Evolutionary conservation across 2,888 invertebrate species (phyloP), one percentile per base, ranked within the genome.

Genomic region (Drosophila rubida): DNA sequence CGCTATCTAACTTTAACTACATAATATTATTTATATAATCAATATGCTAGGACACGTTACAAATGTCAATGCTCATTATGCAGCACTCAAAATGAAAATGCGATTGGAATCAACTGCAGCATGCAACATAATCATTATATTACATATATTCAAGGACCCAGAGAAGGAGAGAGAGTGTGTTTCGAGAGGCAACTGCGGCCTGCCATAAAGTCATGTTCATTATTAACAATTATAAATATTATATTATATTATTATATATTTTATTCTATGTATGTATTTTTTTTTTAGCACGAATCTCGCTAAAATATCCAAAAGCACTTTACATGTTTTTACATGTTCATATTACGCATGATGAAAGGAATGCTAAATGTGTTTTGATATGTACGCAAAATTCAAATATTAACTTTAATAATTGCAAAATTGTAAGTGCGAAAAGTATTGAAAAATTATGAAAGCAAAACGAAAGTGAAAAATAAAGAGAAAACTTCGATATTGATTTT

Each of bases 141-240:
- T 53, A 50, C 13, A 49, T 11, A 44, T 13, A 44, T 30, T 23
- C 39, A 19, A 30, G 55, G 37, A 32, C 45, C 58, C 46, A 54
- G 46, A 37, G 48, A 27, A 53, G 32, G 55, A 39, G 51, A 54
- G 46, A 37, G 48, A 27, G 57, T 32, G 55, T 45, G 51, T 35
- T 54, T 51, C 37, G 53, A 39, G 55, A 50, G 60, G 70, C 70
- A 49, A 49, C 32, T n/a, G 49, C 42, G 49, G 74, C 76, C 75
- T 75, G 75, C 75, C 75, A 75, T 75, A 74, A 72, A 75, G 75
- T 75, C 75, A 75, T 75, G 75, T 75, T 75, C 73, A 77, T 68
- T 72, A 73, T 72, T 65, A 77, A 72, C 73, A 71, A 59, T 59
- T 59, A 69, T 53, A 42, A 42, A 53, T 54, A 64, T 57, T 54